Evolutionary conservation across 2,888 invertebrate species (phyloP), one percentile per base, ranked within the genome.

Genomic region (Metallyticus violacea): DNA sequence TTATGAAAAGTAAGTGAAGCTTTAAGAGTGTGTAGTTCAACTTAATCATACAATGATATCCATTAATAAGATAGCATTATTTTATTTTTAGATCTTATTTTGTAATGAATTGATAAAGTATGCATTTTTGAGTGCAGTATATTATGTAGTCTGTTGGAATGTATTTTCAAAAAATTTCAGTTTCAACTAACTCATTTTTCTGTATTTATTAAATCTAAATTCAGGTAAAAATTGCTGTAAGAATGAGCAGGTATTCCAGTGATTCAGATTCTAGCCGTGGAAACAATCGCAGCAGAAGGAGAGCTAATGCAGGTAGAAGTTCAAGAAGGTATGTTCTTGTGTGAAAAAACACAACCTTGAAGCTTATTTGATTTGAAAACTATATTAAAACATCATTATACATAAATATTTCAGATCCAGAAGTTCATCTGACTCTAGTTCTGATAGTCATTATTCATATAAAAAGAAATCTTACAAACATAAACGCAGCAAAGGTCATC

Each of bases 231-330:
- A 62, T 15, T 1, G 15, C 15, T 40, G 81, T 7, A 40, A 25
- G 40, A 80, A 88, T 88, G 88, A 86, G 88, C 40, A 88, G 83
- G 30, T 88, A 88, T 84, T 88, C 88, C 26, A 86, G 86, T 85
- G 86, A 88, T n/a, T 87, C 88, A 25, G 88, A 88, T 80, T 85
- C 85, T 26, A 87, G 88, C 78, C 81, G 82, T 5, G 76, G 77
- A n/a, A 79, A 82, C n/a, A 78, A 27, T 26, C 80, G 82, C 9
- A 78, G 85, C 25, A 77, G 26, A 28, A 82, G 77, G 27, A 85
- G 84, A 78, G 80, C 25, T 6, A 62, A 28, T 5, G 81, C 81
- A 26, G 26, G 26, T 79, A 86, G 29, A n/a, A 86, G 77, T 28
- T 79, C 40, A 83, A 76, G 83, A 30, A 76, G 83, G 28, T 83